Percentiles rank a stretch among this genome's conserved stretches.
Evolutionary conservation across 1,140 invertebrate species (phyloP).

Genomic region (Drosophila kurseongensis): DNA sequence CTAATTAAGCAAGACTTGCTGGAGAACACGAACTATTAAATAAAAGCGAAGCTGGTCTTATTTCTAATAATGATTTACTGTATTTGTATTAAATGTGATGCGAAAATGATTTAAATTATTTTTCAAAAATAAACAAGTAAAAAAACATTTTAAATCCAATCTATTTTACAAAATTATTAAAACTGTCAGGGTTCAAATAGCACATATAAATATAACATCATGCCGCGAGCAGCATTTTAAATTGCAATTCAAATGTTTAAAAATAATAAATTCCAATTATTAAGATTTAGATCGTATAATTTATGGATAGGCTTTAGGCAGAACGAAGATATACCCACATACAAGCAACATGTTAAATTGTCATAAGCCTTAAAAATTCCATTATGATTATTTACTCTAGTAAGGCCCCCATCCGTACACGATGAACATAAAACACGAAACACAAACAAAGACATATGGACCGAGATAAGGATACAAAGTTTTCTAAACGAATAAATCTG

Average conservation of each 20-base stretch:
- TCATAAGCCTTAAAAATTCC: conserved; percentile 81
- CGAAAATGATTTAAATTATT: too few relatives aligned
- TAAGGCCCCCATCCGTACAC: conserved; percentile 9
- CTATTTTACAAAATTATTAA: too few relatives aligned
- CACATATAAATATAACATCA: too few relatives aligned
- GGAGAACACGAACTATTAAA: background rate
- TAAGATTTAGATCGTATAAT: conserved; percentile 41
- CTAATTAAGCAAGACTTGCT: conserved; percentile 58
- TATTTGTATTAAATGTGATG: background rate
- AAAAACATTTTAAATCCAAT: too few relatives aligned
- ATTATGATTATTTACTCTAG: conserved; percentile 81
- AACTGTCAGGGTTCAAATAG: too few relatives aligned
- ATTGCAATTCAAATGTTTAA: conserved; percentile 27
- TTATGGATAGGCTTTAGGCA: conserved; percentile 54
- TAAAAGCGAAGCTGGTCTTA: background rate
- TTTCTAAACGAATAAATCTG: conserved; percentile 80
- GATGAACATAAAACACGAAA: conserved; percentile 60
- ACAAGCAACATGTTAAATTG: conserved; percentile 66
- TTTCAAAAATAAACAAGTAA: too few relatives aligned
- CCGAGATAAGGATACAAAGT: conserved; percentile 75
- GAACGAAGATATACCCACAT: conserved; percentile 9
- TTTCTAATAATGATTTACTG: too few relatives aligned
- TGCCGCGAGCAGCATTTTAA: too few relatives aligned
- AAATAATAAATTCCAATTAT: conserved; percentile 68
- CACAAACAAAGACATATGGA: conserved; percentile 56